Conservation (phyloP, 2,888 invertebrate species). For the Zygothrica quintamaculata region DNA sequence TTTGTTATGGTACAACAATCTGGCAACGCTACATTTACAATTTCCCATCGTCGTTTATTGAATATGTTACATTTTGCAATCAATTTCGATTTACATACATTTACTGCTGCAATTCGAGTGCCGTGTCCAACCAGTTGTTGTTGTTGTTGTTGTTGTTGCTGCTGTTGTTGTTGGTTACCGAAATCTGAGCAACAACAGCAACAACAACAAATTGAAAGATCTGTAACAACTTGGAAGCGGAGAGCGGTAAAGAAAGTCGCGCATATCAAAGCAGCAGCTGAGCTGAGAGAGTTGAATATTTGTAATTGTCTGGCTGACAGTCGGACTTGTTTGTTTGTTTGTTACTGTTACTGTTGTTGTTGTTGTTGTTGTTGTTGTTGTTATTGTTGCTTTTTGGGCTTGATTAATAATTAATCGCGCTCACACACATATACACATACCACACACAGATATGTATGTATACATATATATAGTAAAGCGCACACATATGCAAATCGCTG, state of each 20-base stretch:
- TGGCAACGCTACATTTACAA: constrained; percentile 54
- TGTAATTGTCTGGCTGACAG: constrained; percentile 70
- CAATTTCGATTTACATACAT: constrained; percentile 72
- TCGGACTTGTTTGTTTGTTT: constrained; percentile 75
- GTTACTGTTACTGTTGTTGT: constrained; percentile 52
- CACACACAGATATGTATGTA: constrained; percentile 11
- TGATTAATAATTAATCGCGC: constrained; percentile 80
- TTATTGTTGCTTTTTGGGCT: constrained; percentile 65
- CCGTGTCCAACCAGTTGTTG: neutral
- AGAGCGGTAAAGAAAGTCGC: constrained; percentile 7
- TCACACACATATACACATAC: constrained; percentile 16
- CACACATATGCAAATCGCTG: constrained; percentile 68
- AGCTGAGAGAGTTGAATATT: constrained; percentile 58
- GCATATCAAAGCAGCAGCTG: constrained; percentile 1
- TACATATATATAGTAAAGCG: constrained; percentile 5
- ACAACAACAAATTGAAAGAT: constrained; percentile 17
- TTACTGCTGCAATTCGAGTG: constrained; percentile 54
- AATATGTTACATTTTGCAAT: constrained; percentile 73
- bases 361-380: constrained; percentile 55
- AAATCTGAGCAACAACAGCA: constrained; percentile 40
- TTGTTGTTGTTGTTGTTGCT: constrained; percentile 5
- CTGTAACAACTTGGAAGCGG: constrained; percentile 17
- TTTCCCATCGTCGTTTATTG: constrained; percentile 54
- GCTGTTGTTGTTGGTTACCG: constrained; percentile 47
- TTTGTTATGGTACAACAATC: constrained; percentile 12